Conservation (phyloP, 2,113 vertebrate genomes). For the Apaloderma vittatum region DNA sequence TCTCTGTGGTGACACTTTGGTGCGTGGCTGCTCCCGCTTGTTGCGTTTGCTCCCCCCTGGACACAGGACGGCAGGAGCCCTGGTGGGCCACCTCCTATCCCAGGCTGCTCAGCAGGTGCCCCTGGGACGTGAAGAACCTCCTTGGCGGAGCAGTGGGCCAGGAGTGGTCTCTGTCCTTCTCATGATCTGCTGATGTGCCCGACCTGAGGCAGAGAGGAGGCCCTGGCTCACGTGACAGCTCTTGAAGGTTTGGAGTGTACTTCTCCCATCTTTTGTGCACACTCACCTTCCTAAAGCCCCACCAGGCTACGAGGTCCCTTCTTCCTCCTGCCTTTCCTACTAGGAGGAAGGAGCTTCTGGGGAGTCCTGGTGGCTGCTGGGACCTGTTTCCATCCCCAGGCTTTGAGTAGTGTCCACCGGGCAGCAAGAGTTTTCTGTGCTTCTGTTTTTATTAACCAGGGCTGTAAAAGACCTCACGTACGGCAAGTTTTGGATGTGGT, state of each 20-base stretch:
- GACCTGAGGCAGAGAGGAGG: too few species aligned
- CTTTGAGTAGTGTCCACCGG: neutral
- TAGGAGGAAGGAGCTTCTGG: neutral
- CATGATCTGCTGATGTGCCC: too few species aligned
- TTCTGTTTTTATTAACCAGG: neutral
- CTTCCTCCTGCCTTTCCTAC: neutral
- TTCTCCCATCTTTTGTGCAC: neutral
- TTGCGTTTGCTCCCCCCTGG: neutral
- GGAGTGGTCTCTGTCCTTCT: too few species aligned
- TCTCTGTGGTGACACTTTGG: too few species aligned
- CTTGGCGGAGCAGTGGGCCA: too few species aligned
- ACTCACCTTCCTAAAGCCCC: neutral
- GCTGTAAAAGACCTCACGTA: accelerated
- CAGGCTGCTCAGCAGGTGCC: neutral
- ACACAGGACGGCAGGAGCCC: neutral
- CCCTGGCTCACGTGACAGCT: accelerated
- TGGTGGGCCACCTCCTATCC: neutral
- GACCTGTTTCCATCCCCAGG: neutral
- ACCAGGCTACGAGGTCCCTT: neutral
- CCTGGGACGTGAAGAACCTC: neutral
- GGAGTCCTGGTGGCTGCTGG: neutral
- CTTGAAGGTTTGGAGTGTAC: neutral
- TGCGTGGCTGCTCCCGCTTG: neutral
- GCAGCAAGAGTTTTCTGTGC: neutral
- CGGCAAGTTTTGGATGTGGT: neutral